phyloP scores from a whole-genome alignment of 2,888 invertebrate genomes.

The Drymonia ruficornis region DNA sequence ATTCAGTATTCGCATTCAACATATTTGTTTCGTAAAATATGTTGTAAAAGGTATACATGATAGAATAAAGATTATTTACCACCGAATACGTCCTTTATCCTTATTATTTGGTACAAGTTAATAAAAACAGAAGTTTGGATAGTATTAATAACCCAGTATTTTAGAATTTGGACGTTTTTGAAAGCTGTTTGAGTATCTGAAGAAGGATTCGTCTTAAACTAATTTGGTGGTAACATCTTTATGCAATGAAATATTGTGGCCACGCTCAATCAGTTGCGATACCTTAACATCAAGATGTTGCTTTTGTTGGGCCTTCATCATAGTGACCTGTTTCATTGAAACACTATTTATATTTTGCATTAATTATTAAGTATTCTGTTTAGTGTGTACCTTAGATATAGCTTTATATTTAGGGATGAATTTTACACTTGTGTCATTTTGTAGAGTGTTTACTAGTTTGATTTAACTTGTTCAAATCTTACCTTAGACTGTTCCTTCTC shows the following conservation, averaged over 20 bases:
- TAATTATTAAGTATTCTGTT: neutral
- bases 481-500: constrained; percentile 73
- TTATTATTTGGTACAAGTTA: no score
- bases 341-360: constrained; percentile 18
- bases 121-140: no score
- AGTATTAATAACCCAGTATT: no score
- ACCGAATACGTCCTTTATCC: constrained; percentile 3
- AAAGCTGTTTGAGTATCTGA: no score
- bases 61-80: constrained; percentile 10
- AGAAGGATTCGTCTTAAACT: no score
- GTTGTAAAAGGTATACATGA: constrained; percentile 6
- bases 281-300: constrained; percentile 74
- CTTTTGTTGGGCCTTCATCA: constrained; percentile 60
- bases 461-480: constrained; percentile 16
- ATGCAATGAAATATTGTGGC: constrained; percentile 10
- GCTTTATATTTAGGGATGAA: neutral
- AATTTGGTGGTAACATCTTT: constrained; percentile 16
- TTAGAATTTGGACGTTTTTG: no score
- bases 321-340: constrained; percentile 63
- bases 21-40: constrained; percentile 14
- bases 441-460: neutral
- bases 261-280: constrained; percentile 38
- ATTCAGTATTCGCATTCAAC: constrained; percentile 9
- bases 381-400: neutral
- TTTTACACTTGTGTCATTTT: neutral